These are phyloP conservation scores for Podabrus alpinus DNA, from an alignment of 2,888 invertebrate species.

Conservation along the genomic window DNA sequence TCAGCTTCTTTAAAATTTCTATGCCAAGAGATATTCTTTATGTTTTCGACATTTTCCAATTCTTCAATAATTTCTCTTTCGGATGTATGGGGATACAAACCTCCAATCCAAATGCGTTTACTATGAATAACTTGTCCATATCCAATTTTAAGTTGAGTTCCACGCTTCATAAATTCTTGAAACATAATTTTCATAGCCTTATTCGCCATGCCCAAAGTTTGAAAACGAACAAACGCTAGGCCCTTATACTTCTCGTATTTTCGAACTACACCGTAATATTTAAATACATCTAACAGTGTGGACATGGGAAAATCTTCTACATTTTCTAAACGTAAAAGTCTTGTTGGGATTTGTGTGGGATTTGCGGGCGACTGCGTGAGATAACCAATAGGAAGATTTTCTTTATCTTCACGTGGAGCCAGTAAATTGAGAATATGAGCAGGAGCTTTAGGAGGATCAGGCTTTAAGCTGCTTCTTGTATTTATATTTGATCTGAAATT, in stretches of 20 bases:
- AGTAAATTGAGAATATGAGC: too few relatives aligned
- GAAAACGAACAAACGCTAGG: neutral
- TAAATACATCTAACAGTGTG: neutral
- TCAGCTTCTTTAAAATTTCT: neutral
- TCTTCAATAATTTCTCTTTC: neutral
- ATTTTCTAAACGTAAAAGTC: neutral
- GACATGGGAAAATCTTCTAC: neutral
- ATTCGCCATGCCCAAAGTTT: neutral
- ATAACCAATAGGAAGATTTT: neutral
- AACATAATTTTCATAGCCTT: neutral
- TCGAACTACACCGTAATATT: neutral
- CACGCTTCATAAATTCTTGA: neutral
- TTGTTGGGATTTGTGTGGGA: neutral
- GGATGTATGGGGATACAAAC: neutral
- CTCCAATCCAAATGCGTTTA: neutral
- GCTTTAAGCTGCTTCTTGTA: neutral
- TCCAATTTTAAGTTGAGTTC: neutral
- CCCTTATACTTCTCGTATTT: accelerated
- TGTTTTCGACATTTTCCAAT: neutral
- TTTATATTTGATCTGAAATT: too few relatives aligned
- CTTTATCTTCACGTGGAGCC: too few relatives aligned
- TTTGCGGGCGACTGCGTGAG: neutral
- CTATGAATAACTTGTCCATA: neutral
- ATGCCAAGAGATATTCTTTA: neutral
- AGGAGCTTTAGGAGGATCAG: neutral